These are phyloP conservation scores for Apostichopus japonicus DNA, from an alignment of 35 echinoderm and acorn worm genomes.

Conservation along the genomic window DNA sequence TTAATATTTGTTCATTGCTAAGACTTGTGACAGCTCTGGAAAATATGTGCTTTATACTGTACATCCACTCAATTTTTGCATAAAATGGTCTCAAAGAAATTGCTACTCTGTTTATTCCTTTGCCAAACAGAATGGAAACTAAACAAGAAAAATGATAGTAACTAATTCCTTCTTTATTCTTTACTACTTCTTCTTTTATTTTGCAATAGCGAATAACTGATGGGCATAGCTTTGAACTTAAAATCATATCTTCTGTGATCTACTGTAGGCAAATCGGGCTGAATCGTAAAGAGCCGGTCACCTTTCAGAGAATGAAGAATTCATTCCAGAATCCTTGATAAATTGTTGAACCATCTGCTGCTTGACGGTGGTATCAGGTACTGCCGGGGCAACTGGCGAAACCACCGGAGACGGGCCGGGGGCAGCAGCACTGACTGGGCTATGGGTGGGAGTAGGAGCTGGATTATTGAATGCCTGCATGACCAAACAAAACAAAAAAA, in stretches of 20 bases:
- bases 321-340: slow-evolving; percentile 48
- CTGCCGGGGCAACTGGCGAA: neutral
- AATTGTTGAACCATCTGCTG: slow-evolving; percentile 33
- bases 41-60: no score
- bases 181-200: no score
- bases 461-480: slow-evolving; percentile 12
- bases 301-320: slow-evolving; percentile 27
- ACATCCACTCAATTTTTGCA: no score
- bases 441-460: slow-evolving; percentile 28
- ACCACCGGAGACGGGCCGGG: neutral
- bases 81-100: no score
- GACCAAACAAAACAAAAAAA: neutral
- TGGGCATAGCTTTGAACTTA: neutral
- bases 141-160: no score
- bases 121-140: no score
- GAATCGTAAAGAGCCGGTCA: neutral
- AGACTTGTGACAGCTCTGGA: no score
- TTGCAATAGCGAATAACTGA: no score
- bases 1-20: no score
- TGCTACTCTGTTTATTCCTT: no score
- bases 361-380: neutral
- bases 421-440: neutral
- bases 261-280: neutral
- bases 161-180: no score
- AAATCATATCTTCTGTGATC: neutral